Evolutionary conservation across 2,797 vertebrate genomes (phyloP).

Genomic region (Sciurus vulgaris): DNA sequence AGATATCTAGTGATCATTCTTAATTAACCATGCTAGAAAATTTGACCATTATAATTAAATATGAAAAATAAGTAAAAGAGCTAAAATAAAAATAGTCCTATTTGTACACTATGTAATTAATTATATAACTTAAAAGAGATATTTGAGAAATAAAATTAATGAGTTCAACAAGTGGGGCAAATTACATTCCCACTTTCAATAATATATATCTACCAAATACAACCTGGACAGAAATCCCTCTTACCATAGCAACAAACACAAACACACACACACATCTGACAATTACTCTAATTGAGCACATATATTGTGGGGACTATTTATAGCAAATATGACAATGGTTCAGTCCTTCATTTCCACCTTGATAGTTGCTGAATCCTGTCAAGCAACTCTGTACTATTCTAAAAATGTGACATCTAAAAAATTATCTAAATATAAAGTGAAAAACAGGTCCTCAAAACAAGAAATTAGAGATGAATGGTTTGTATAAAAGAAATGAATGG

Average conservation of each 20-base stretch:
- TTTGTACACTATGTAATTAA: constrained; percentile 32
- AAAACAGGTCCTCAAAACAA: constrained; percentile 41
- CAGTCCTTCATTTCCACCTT: constrained; percentile 43
- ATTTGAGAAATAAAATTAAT: constrained; percentile 52
- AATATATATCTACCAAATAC: constrained; percentile 54
- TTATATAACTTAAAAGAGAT: constrained; percentile 46
- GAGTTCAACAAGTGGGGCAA: neutral
- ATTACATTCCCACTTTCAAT: neutral
- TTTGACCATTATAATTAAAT: constrained; percentile 1
- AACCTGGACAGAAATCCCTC: constrained; percentile 28
- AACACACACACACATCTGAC: neutral
- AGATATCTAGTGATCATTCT: constrained; percentile 33
- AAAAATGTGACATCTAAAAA: constrained; percentile 40
- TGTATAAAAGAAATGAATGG: constrained; percentile 42
- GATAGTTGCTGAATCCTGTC: constrained; percentile 3
- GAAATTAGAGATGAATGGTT: constrained; percentile 10
- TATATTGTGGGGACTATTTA: neutral
- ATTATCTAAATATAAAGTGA: constrained; percentile 27
- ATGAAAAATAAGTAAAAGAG: constrained; percentile 30
- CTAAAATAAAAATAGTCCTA: constrained; percentile 41
- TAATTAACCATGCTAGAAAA: constrained; percentile 52
- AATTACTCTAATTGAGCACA: neutral
- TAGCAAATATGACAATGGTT: constrained; percentile 22
- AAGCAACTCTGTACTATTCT: neutral
- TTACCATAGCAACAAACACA: neutral